Evolutionary conservation across 2,888 invertebrate genomes (phyloP).

Genomic region (Agrotis exclamationis): DNA sequence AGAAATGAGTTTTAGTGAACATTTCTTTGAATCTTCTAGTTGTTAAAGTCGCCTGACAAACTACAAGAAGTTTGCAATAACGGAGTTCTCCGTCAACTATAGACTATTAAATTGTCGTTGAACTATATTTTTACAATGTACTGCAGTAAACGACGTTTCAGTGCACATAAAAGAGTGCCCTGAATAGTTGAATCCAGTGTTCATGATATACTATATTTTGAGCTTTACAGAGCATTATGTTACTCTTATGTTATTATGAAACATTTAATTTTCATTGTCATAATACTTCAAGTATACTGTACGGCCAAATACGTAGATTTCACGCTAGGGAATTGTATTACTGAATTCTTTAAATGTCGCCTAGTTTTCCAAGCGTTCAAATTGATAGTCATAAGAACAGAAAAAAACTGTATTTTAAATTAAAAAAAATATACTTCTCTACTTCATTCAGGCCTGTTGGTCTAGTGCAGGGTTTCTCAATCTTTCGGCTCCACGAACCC

Average conservation of each 20-base stretch:
- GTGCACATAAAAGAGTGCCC: slow-evolving; percentile 8
- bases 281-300: too few relatives aligned
- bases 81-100: slow-evolving; percentile 26
- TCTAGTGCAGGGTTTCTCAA: too few relatives aligned
- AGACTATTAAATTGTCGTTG: slow-evolving; percentile 36
- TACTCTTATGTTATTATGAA: too few relatives aligned
- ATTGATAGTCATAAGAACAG: too few relatives aligned
- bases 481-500: too few relatives aligned
- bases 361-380: too few relatives aligned
- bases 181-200: slow-evolving; percentile 9
- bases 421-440: background rate
- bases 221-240: background rate
- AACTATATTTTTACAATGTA: slow-evolving; percentile 32
- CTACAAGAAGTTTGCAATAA: slow-evolving; percentile 24
- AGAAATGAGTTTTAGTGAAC: slow-evolving; percentile 14
- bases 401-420: too few relatives aligned
- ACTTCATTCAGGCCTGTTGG: too few relatives aligned
- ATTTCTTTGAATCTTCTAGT: slow-evolving; percentile 21
- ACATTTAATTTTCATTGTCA: too few relatives aligned
- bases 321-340: too few relatives aligned
- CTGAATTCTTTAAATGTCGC: too few relatives aligned
- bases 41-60: slow-evolving; percentile 23
- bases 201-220: background rate
- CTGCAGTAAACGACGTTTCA: slow-evolving; percentile 2
- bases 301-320: too few relatives aligned